Percentiles rank a stretch among this genome's conserved stretches.
Conservation (phyloP, 2,797 vertebrate species). For the Sciurus vulgaris region DNA sequence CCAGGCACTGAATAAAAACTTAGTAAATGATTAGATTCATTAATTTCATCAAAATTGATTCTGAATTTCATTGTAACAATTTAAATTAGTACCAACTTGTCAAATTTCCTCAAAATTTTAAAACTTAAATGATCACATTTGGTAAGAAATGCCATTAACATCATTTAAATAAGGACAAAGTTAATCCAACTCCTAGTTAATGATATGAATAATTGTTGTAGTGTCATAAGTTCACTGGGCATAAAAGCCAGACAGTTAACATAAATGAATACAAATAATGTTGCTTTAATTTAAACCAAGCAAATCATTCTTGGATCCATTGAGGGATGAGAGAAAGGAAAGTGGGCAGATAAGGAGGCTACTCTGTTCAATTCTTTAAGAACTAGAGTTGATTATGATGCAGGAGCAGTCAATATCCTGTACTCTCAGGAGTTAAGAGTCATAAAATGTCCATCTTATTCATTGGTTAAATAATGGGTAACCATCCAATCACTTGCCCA, state of each 20-base stretch:
- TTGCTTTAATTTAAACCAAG: slow-evolving; percentile 60
- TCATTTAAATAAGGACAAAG: slow-evolving; percentile 65
- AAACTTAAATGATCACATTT: slow-evolving; percentile 55
- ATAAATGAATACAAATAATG: slow-evolving; percentile 38
- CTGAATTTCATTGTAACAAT: neutral
- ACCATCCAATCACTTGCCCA: neutral
- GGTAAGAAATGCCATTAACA: slow-evolving; percentile 57
- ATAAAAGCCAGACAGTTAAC: slow-evolving; percentile 66
- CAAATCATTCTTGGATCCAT: slow-evolving; percentile 1
- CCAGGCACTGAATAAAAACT: neutral
- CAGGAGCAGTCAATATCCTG: neutral
- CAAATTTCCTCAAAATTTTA: slow-evolving; percentile 62
- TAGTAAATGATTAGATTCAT: slow-evolving; percentile 10
- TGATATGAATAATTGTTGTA: slow-evolving; percentile 56
- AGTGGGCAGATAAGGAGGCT: neutral
- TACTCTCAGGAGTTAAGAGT: neutral
- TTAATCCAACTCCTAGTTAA: slow-evolving; percentile 68
- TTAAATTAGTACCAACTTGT: slow-evolving; percentile 31
- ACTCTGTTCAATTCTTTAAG: neutral
- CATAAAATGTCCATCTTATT: neutral
- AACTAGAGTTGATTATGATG: neutral
- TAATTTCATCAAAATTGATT: slow-evolving; percentile 18
- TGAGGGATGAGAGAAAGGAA: neutral
- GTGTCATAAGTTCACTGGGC: slow-evolving; percentile 45
- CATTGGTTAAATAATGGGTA: neutral